Conservation (phyloP, 2,888 invertebrate genomes). For the Pristionchus mayeri region DNA sequence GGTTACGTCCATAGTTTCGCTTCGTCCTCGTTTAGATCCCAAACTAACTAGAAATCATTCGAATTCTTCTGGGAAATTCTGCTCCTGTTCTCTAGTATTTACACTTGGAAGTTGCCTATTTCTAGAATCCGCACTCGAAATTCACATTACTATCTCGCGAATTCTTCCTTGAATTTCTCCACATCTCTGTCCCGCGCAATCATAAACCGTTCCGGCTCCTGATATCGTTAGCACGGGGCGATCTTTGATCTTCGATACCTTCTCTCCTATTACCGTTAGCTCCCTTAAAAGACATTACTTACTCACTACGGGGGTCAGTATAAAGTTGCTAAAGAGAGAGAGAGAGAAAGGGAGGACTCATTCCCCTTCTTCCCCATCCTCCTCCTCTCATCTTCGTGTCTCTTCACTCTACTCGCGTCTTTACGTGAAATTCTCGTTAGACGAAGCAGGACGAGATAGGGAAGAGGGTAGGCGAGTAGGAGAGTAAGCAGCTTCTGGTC, state of each 20-base stretch:
- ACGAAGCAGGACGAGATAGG: background rate
- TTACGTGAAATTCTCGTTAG: constrained; percentile 38
- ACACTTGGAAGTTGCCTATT: no score
- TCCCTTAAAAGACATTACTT: no score
- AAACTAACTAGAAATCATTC: no score
- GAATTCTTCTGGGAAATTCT: no score
- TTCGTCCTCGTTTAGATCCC: no score
- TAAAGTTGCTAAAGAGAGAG: background rate
- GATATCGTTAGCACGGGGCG: no score
- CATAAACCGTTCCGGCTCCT: background rate
- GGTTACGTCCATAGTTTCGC: no score
- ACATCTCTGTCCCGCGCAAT: background rate
- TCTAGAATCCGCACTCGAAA: no score
- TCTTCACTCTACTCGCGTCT: background rate
- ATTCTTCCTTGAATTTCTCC: background rate
- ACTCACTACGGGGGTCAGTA: constrained; percentile 18
- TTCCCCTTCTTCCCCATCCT: constrained; percentile 9
- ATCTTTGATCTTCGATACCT: background rate
- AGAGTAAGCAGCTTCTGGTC: background rate
- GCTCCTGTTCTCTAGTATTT: no score
- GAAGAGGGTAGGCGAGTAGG: background rate
- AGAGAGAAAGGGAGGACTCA: background rate
- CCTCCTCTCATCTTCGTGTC: background rate
- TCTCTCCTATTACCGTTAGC: no score
- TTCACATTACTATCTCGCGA: background rate